Evolutionary conservation across 2,888 invertebrate species (phyloP).

Genomic region (Apoda limacodes): DNA sequence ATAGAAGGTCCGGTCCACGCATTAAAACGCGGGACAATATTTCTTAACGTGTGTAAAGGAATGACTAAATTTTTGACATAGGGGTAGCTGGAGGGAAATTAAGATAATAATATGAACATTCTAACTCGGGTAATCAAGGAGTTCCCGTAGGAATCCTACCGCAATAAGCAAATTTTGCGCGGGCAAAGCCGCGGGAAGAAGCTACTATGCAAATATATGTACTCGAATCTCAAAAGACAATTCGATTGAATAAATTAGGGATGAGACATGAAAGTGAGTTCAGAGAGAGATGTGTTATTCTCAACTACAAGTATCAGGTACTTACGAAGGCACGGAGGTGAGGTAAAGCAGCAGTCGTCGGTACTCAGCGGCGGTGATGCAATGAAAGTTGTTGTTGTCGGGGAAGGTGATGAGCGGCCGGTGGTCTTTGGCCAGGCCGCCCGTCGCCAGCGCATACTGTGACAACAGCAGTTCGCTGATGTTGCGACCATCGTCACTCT

Average conservation of each 20-base stretch:
- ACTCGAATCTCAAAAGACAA: too few relatives aligned
- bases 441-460: constrained; percentile 91
- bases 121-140: too few relatives aligned
- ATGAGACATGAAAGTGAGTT: constrained; percentile 4
- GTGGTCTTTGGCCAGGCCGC: constrained; percentile 94
- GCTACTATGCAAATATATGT: too few relatives aligned
- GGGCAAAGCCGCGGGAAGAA: not conserved
- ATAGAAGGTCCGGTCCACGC: too few relatives aligned
- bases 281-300: not conserved
- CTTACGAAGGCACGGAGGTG: constrained; percentile 96
- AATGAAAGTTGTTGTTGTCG: constrained; percentile 89
- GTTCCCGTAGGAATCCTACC: not conserved
- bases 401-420: constrained; percentile 95
- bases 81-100: too few relatives aligned
- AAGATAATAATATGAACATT: too few relatives aligned
- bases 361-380: constrained; percentile 88
- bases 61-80: too few relatives aligned
- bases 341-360: constrained; percentile 92
- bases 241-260: constrained; percentile 10
- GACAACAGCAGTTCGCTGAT: constrained; percentile 89
- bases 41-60: too few relatives aligned
- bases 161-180: not conserved
- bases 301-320: constrained; percentile 21
- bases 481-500: constrained; percentile 78
- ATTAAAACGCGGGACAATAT: too few relatives aligned